phyloP scores from a whole-genome alignment of 2,888 invertebrate species.

The Heliconius cydno region DNA sequence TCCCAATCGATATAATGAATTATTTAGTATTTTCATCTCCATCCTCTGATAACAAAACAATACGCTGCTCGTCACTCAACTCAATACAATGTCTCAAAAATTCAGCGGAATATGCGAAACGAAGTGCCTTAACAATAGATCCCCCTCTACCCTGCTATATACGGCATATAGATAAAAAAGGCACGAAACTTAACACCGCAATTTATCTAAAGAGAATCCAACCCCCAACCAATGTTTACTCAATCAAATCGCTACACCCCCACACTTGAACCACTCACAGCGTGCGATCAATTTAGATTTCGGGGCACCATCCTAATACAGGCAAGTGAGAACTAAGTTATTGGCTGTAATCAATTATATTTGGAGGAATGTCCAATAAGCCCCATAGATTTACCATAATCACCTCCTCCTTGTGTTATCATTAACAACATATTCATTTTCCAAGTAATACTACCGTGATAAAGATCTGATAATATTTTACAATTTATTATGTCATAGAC shows the following conservation, averaged over 20 bases:
- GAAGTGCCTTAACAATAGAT: too few species aligned
- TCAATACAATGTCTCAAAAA: too few species aligned
- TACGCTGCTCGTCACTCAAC: not conserved
- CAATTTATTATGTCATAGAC: not conserved
- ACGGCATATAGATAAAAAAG: not conserved
- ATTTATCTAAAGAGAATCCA: not conserved
- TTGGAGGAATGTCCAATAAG: conserved; percentile 40
- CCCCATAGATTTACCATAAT: conserved; percentile 33
- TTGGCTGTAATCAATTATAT: conserved; percentile 64
- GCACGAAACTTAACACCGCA: not conserved
- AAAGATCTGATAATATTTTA: conserved; percentile 19
- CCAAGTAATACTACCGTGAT: conserved; percentile 21
- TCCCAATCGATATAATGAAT: not conserved
- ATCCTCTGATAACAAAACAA: not conserved
- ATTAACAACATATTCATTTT: conserved; percentile 39
- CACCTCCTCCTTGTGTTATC: conserved; percentile 26
- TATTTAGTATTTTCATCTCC: not conserved
- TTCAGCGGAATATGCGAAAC: too few species aligned
- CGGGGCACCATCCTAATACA: conserved; percentile 58
- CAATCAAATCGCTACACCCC: conserved; percentile 22
- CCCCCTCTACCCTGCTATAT: too few species aligned
- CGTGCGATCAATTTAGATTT: conserved; percentile 59
- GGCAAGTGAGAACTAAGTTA: conserved; percentile 60
- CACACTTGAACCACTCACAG: conserved; percentile 52
- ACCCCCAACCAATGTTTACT: not conserved